phyloP scores from a whole-genome alignment of 2,888 invertebrate genomes.

The Caenorhabditis afra region DNA sequence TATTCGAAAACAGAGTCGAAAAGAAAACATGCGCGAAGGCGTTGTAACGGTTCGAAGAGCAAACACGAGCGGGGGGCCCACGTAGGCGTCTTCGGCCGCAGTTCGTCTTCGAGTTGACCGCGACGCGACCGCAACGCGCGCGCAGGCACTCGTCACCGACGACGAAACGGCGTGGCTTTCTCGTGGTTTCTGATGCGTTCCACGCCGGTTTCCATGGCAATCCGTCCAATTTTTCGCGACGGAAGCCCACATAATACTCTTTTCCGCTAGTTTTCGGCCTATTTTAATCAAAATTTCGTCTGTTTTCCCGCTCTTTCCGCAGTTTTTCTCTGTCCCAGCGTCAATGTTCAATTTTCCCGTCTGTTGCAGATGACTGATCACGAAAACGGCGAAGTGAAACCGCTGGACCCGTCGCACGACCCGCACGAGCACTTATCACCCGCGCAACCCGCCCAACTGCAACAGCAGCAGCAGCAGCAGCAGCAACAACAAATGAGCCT shows the following conservation, averaged over 20 bases:
- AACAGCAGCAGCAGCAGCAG: background rate
- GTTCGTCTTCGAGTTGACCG: conserved; percentile 4
- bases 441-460: background rate
- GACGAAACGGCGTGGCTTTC: background rate
- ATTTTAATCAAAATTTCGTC: too few species aligned
- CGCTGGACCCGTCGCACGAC: conserved; percentile 7
- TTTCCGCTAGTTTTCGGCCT: background rate
- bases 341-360: too few species aligned
- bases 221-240: background rate
- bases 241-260: background rate
- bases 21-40: too few species aligned
- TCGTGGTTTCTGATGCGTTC: background rate
- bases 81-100: background rate
- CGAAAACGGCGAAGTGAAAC: conserved; percentile 43
- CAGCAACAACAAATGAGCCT: conserved; percentile 9
- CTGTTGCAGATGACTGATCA: conserved; percentile 49
- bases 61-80: background rate
- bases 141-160: conserved; percentile 2
- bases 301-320: background rate
- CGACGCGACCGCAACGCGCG: conserved; percentile 46
- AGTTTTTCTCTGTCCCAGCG: too few species aligned
- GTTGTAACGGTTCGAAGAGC: background rate
- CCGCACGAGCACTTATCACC: background rate
- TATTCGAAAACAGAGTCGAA: too few species aligned
- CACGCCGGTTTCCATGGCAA: conserved; percentile 23